A percentile compares a stretch with the other conserved stretches of the same genome.
Evolutionary conservation across 2,888 invertebrate species (phyloP).

Genomic region (Xanthia icteritia): DNA sequence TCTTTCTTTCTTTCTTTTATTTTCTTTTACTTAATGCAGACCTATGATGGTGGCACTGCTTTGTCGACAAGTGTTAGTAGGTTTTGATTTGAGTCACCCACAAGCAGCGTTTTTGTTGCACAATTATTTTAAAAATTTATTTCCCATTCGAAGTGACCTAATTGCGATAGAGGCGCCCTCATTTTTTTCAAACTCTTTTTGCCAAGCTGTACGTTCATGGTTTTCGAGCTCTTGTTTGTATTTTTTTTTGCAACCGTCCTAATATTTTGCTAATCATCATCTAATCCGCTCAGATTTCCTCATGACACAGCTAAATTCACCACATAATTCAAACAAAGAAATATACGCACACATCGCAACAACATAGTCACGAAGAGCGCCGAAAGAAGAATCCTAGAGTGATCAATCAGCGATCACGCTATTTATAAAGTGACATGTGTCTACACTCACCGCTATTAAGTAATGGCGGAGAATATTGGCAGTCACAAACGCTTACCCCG

Average conservation of each 20-base stretch:
- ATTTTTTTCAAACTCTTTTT: too few relatives aligned
- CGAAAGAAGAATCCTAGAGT: slow-evolving; percentile 36
- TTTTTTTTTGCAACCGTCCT: not conserved
- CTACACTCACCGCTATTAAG: slow-evolving; percentile 71
- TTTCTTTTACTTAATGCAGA: too few relatives aligned
- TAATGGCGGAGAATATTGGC: slow-evolving; percentile 74
- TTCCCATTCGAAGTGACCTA: too few relatives aligned
- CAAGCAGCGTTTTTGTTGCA: too few relatives aligned
- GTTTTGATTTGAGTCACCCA: too few relatives aligned
- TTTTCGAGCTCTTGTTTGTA: not conserved
- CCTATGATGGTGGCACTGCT: too few relatives aligned
- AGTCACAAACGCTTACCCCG: slow-evolving; percentile 44
- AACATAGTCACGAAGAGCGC: slow-evolving; percentile 1
- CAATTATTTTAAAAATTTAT: too few relatives aligned
- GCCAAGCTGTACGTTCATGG: not conserved
- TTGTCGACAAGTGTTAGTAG: too few relatives aligned
- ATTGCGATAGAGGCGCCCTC: too few relatives aligned
- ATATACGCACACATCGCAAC: not conserved
- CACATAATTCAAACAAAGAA: not conserved
- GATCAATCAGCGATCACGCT: slow-evolving; percentile 62
- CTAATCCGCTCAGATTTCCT: not conserved
- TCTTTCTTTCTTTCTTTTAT: too few relatives aligned
- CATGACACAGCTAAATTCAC: not conserved
- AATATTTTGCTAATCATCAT: not conserved
- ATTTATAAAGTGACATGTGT: slow-evolving; percentile 73